Percentiles rank a stretch among this genome's conserved stretches.
phyloP scores from a whole-genome alignment of 2,888 invertebrate species.

The Aspidapion aeneum region DNA sequence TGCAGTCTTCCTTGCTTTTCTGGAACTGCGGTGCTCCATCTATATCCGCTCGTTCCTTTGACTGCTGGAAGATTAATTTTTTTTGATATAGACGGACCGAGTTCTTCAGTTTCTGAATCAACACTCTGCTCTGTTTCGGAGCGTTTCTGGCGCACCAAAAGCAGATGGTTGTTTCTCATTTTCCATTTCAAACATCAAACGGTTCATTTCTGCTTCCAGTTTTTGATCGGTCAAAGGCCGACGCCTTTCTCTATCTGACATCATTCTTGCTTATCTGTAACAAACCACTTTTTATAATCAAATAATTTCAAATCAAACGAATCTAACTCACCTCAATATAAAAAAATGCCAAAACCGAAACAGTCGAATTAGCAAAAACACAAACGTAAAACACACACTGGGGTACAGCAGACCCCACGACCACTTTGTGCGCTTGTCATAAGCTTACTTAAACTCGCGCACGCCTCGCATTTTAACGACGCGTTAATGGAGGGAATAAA shows the following conservation, averaged over 20 bases:
- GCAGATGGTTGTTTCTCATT: slow-evolving; percentile 3
- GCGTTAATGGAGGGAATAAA: too few species aligned
- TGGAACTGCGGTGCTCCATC: slow-evolving; percentile 11
- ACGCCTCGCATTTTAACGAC: too few species aligned
- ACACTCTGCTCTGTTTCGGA: slow-evolving; percentile 7
- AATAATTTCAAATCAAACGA: neutral
- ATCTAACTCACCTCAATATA: slow-evolving; percentile 8
- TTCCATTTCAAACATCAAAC: slow-evolving; percentile 3
- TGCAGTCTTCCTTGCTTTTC: slow-evolving; percentile 11
- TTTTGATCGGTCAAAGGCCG: slow-evolving; percentile 1
- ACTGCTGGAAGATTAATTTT: neutral
- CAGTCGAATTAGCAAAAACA: too few species aligned
- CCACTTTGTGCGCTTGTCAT: too few species aligned
- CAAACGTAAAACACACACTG: too few species aligned
- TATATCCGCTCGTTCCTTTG: slow-evolving; percentile 9
- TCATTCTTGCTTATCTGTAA: neutral
- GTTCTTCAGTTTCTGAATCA: slow-evolving; percentile 10
- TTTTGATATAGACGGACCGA: slow-evolving; percentile 1
- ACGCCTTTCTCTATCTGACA: slow-evolving; percentile 1
- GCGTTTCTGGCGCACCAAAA: neutral
- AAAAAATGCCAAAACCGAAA: slow-evolving; percentile 1
- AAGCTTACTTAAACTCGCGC: too few species aligned
- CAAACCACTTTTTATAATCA: neutral
- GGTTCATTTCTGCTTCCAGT: slow-evolving; percentile 7
- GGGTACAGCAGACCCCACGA: too few species aligned